phyloP scores from a whole-genome alignment of 2,888 invertebrate genomes.

The Agrenia bidenticulata region DNA sequence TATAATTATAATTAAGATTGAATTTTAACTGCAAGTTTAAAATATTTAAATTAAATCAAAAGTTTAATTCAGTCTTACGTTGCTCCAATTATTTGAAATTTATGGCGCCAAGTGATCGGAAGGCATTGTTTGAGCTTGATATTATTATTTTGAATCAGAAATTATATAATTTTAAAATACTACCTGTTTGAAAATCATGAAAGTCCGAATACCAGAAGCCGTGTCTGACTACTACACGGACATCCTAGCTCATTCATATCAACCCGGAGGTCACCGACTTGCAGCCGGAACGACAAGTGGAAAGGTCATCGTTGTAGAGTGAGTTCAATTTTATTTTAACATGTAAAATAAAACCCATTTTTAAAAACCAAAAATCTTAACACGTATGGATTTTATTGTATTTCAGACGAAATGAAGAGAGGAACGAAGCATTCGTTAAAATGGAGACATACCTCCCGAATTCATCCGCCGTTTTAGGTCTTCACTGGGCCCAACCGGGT shows the following conservation, averaged over 20 bases:
- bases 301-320: constrained; percentile 37
- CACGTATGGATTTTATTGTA: too few relatives aligned
- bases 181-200: too few relatives aligned
- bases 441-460: constrained; percentile 33
- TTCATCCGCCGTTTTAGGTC: constrained; percentile 32
- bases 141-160: too few relatives aligned
- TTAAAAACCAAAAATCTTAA: neutral
- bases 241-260: constrained; percentile 42
- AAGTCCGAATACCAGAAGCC: constrained; percentile 26
- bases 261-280: constrained; percentile 38
- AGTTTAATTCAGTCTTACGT: too few relatives aligned
- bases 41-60: too few relatives aligned
- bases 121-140: too few relatives aligned
- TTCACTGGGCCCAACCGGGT: constrained; percentile 45
- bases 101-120: too few relatives aligned
- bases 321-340: constrained; percentile 16
- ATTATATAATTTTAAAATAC: too few relatives aligned
- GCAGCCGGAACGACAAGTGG: constrained; percentile 44
- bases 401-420: constrained; percentile 32
- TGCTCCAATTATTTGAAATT: too few relatives aligned
- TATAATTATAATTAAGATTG: too few relatives aligned
- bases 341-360: neutral
- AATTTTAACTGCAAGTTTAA: too few relatives aligned
- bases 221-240: constrained; percentile 45
- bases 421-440: constrained; percentile 23